Percentiles rank a stretch among this genome's conserved stretches.
Evolutionary conservation across 2,797 vertebrate species (phyloP).

Genomic region (Taenioides sp.): DNA sequence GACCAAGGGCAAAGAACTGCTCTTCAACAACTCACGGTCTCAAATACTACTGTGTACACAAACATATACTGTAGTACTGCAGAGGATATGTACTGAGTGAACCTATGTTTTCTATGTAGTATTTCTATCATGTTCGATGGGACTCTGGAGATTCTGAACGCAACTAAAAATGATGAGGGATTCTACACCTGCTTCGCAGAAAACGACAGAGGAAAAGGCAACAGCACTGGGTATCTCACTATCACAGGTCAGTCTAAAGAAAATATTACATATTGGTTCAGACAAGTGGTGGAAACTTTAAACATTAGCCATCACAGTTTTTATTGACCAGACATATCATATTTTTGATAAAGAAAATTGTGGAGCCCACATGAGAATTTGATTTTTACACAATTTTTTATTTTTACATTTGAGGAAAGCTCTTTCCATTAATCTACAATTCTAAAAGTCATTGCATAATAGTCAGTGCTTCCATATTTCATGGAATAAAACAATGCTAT

Average conservation of each 20-base stretch:
- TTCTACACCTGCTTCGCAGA: constrained; percentile 92
- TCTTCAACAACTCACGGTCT: constrained; percentile 89
- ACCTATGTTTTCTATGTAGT: constrained; percentile 59
- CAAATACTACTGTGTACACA: neutral
- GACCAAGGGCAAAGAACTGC: constrained; percentile 92
- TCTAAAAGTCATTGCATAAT: no score
- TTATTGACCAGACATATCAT: no score
- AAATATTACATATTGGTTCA: neutral
- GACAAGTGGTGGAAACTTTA: no score
- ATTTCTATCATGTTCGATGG: constrained; percentile 91
- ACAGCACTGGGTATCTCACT: constrained; percentile 89
- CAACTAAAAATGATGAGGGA: constrained; percentile 88
- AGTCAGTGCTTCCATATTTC: no score
- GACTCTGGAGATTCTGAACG: constrained; percentile 91
- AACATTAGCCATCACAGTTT: no score
- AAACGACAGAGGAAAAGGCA: constrained; percentile 92
- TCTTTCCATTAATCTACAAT: no score
- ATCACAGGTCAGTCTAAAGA: constrained; percentile 84
- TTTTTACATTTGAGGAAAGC: no score
- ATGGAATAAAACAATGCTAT: no score
- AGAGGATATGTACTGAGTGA: neutral
- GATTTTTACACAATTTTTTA: no score
- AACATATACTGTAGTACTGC: neutral
- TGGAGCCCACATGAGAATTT: no score
- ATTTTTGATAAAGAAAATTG: no score